Base-by-base conservation (phyloP, 2,113 vertebrate genomes). In the Lophius piscatorius region DNA sequence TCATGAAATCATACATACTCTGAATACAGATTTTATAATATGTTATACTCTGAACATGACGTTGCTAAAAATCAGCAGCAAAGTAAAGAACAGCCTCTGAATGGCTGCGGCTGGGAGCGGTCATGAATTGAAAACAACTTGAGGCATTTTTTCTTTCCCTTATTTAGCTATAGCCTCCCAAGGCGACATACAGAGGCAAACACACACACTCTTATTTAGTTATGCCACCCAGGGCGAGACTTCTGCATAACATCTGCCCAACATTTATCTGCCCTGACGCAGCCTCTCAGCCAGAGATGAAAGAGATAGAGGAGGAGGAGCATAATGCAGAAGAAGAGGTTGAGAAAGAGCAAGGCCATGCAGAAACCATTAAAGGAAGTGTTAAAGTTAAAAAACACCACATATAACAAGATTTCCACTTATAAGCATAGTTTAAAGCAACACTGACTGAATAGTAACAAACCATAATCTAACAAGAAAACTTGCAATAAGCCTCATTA, bases 211-310 rank as follows among this genome's bases (percentile, higher is more conserved):
- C 80, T 76, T 80, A 79, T 79, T 78, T 74, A 77, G 73, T 65
- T 45, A 49, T 39, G 39, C 74, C 76, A 82, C 78, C 80, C 52
- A 73, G 76, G 78, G 80, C 74, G 61, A 83, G 64, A 73, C 71
- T 80, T 86, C 74, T 65, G 61, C 84, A 77, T 18, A 86, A 82
- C 80, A 88, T 85, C 86, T 86, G 86, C 83, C 82, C 74, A 80
- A 76, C 81, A 86, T 88, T 81, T 67, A 81, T 88, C 84, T 78
- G 70, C 58, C 67, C 66, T 66, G 81, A 84, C 22, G 29, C 74
- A 79, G 70, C 44, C 66, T 29, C 80, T 76, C 67, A 70, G 70
- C 21, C 1, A 71, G 76, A 74, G 55, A 83, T 60, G 40, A 62
- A 76, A 58, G 71, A 63, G 55, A 67, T 40, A 42, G n/a, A 65